Evolutionary conservation across 2,888 invertebrate species (phyloP).

Genomic region (Meiosimyza decipiens): DNA sequence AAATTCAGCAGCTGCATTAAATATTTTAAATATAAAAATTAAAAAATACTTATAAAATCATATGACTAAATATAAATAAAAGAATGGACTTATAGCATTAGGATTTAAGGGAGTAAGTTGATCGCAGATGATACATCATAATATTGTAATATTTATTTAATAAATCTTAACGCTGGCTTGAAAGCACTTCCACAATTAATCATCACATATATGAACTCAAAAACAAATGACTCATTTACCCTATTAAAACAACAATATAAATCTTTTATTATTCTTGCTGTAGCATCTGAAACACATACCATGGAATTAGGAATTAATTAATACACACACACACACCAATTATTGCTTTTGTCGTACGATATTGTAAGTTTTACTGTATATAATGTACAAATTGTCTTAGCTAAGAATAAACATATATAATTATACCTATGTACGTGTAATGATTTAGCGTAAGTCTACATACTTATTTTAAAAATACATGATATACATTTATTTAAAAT

Average conservation of each 20-base stretch:
- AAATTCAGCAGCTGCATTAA: conserved; percentile 27
- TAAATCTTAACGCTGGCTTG: too few species aligned
- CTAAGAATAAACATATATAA: conserved; percentile 18
- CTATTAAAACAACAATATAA: too few species aligned
- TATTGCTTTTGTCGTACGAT: background rate
- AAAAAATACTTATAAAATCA: conserved; percentile 27
- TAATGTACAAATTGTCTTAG: conserved; percentile 57
- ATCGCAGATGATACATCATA: too few species aligned
- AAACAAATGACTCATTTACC: too few species aligned
- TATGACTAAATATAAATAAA: conserved; percentile 15
- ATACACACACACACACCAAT: background rate
- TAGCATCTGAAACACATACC: conserved; percentile 31
- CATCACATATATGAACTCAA: too few species aligned
- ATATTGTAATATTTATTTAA: too few species aligned
- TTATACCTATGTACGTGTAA: background rate
- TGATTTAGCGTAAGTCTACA: background rate
- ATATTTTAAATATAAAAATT: conserved; percentile 35
- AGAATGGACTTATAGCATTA: conserved; percentile 16
- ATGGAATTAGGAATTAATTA: background rate
- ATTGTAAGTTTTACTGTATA: conserved; percentile 48
- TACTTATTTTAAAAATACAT: background rate
- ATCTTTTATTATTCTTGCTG: background rate
- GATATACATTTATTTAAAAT: too few species aligned
- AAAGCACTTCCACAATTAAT: too few species aligned
- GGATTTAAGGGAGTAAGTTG: background rate